Evolutionary conservation across 2,797 vertebrate genomes (phyloP), one percentile per base, ranked within the genome.

Genomic region (Sparidentex hasta): DNA sequence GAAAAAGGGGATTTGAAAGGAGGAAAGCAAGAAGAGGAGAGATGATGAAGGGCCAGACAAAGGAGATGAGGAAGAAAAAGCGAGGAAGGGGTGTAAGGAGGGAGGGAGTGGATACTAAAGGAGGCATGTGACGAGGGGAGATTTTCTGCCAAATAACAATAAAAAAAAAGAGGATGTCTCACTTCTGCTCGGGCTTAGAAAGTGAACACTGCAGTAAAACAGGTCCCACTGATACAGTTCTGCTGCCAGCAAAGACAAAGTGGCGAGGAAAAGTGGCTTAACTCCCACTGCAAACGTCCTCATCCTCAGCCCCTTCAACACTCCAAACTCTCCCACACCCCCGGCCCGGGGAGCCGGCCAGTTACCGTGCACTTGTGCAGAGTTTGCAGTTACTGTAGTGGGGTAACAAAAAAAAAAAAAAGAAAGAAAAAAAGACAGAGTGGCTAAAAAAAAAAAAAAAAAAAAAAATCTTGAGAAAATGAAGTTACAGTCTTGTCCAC

Each of bases 131-230:
- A 92, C 74, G 87, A 88, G 81, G 58, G 66, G 74, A 80, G 76
- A 29, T 79, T 83, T 83, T 78, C 69, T 90, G 91, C 86, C 86
- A 92, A 88, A 78, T 43, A 82, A 88, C 75, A 86, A 85, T 69
- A 80, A 86, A 87, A 81, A 78, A 27, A 27, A 27, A 65, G 57
- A 81, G 80, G 81, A 91, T 71, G 85, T 89, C 90, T 93, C 78
- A 87, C 54, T 91, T 88, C 57, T 76, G 80, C 68, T 59, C 4
- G 1, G 77, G 82, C 82, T 77, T 71, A 69, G 67, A 87, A 90
- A 87, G 80, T 83, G 80, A 90, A 90, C 74, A 90, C 90, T 92
- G 91, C 92, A 87, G 90, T 90, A 93, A 89, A 90, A 81, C 80
- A 71, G 16, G 70, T 77, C 76, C 77, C 62, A 55, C 84, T 83